phyloP scores from a whole-genome alignment of 2,113 vertebrate genomes.

The Ammodytes dubius region DNA sequence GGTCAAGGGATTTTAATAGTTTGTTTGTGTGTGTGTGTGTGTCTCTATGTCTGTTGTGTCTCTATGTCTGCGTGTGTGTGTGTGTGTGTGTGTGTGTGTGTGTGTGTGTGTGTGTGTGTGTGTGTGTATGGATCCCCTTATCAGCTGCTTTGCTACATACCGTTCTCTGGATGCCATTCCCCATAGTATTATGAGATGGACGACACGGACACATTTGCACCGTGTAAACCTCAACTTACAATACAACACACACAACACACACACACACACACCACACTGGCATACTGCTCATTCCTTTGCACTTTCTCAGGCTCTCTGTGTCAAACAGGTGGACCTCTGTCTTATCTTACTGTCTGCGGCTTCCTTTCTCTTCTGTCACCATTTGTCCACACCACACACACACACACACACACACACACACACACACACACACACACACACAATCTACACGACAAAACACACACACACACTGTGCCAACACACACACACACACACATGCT shows the following conservation, averaged over 20 bases:
- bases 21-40: slow-evolving; percentile 28
- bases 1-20: slow-evolving; percentile 60
- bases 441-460: background rate
- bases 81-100: slow-evolving; percentile 43
- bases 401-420: background rate
- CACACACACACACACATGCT: slow-evolving; percentile 20
- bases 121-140: slow-evolving; percentile 31
- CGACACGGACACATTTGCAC: slow-evolving; percentile 51
- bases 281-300: slow-evolving; percentile 82
- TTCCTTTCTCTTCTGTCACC: slow-evolving; percentile 41
- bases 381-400: slow-evolving; percentile 47
- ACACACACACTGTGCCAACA: too few species aligned
- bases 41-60: too few species aligned
- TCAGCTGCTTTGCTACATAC: slow-evolving; percentile 75
- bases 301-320: slow-evolving; percentile 85
- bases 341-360: slow-evolving; percentile 51
- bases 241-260: slow-evolving; percentile 33
- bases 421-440: slow-evolving; percentile 23
- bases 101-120: slow-evolving; percentile 25
- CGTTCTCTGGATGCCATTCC: slow-evolving; percentile 69
- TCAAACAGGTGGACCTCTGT: slow-evolving; percentile 81
- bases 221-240: slow-evolving; percentile 38
- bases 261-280: slow-evolving; percentile 37
- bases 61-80: too few species aligned
- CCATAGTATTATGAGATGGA: slow-evolving; percentile 64